Evolutionary conservation across 2,888 invertebrate species (phyloP).

Genomic region (Eupithecia centaureata): DNA sequence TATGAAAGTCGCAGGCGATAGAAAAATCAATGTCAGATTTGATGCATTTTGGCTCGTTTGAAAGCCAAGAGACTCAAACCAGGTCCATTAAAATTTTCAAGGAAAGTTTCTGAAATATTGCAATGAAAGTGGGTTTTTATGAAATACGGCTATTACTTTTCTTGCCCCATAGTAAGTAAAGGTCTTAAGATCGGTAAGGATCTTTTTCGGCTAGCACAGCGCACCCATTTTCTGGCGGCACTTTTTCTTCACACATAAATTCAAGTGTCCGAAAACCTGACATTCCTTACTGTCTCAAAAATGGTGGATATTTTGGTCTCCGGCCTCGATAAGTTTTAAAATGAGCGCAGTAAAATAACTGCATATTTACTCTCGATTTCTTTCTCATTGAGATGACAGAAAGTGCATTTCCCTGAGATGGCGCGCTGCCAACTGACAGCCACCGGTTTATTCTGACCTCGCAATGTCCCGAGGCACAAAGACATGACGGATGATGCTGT

Average conservation of each 20-base stretch:
- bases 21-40: constrained; percentile 14
- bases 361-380: constrained; percentile 50
- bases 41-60: constrained; percentile 18
- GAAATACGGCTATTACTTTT: background rate
- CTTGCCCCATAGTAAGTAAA: background rate
- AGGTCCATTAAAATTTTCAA: background rate
- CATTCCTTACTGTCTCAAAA: background rate
- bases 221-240: no score
- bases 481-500: constrained; percentile 21
- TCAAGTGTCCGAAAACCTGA: background rate
- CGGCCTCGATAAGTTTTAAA: constrained; percentile 8
- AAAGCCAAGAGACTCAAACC: constrained; percentile 16
- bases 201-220: no score
- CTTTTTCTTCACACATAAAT: no score
- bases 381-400: constrained; percentile 68
- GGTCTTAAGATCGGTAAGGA: no score
- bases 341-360: constrained; percentile 4
- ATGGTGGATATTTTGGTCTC: background rate
- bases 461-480: constrained; percentile 30
- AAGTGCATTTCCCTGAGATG: constrained; percentile 69
- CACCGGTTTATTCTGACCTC: constrained; percentile 41
- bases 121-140: background rate
- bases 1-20: constrained; percentile 28
- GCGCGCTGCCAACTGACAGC: constrained; percentile 58
- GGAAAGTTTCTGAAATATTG: no score